Conservation (phyloP, 1,140 invertebrate genomes). For the Listronotus bonariensis region DNA sequence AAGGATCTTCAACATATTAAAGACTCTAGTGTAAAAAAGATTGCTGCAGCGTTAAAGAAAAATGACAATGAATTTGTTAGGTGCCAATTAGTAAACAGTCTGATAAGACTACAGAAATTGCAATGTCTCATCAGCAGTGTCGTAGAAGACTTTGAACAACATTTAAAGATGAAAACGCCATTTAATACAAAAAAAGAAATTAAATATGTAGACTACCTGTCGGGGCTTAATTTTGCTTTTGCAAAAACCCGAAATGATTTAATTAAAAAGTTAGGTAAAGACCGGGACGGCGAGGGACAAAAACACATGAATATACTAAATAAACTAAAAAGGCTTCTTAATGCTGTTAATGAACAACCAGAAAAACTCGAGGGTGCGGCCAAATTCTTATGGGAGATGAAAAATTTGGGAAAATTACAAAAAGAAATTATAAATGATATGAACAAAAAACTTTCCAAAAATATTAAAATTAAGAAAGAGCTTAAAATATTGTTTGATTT, state of each 20-base stretch:
- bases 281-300: constrained; percentile 38
- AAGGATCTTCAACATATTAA: constrained; percentile 43
- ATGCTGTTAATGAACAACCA: constrained; percentile 15
- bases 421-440: constrained; percentile 44
- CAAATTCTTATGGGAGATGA: constrained; percentile 47
- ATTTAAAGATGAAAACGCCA: constrained; percentile 38
- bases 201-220: constrained; percentile 42
- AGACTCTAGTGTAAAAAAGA: constrained; percentile 36
- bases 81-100: constrained; percentile 42
- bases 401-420: constrained; percentile 46
- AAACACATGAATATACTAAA: constrained; percentile 38
- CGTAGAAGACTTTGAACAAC: constrained; percentile 42
- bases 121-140: constrained; percentile 44
- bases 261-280: constrained; percentile 35
- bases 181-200: constrained; percentile 44
- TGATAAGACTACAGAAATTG: constrained; percentile 44
- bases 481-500: constrained; percentile 51
- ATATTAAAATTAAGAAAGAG: constrained; percentile 44
- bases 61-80: constrained; percentile 41
- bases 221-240: constrained; percentile 35
- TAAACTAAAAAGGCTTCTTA: constrained; percentile 40
- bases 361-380: constrained; percentile 38
- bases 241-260: constrained; percentile 38
- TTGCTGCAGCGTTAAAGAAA: constrained; percentile 33
- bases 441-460: constrained; percentile 37